Evolutionary conservation across 2,797 vertebrate genomes (phyloP).

Genomic region (Epinephelus coioides): DNA sequence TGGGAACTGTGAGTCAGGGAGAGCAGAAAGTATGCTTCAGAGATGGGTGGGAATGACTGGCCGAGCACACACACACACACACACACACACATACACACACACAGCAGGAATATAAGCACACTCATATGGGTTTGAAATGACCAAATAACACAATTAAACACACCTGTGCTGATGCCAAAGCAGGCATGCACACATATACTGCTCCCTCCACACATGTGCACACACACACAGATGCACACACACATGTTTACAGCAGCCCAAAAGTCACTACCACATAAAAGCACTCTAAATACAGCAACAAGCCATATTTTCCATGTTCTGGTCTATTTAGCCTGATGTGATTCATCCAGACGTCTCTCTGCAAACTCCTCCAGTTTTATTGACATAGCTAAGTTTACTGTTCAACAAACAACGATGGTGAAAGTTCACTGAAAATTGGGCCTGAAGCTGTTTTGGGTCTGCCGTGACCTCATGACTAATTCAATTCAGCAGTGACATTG

Average conservation of each 20-base stretch:
- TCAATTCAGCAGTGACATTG: constrained; percentile 34
- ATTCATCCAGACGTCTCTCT: constrained; percentile 45
- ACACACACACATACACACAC: background rate
- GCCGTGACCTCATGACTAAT: constrained; percentile 34
- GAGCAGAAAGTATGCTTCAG: constrained; percentile 13
- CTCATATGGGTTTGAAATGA: constrained; percentile 4
- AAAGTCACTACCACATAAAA: constrained; percentile 37
- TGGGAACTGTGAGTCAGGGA: constrained; percentile 74
- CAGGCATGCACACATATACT: background rate
- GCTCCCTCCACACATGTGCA: background rate
- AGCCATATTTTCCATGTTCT: constrained; percentile 57
- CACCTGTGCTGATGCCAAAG: constrained; percentile 11
- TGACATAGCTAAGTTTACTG: constrained; percentile 38
- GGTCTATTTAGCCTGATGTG: constrained; percentile 44
- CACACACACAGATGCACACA: constrained; percentile 6
- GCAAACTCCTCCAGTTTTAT: constrained; percentile 34
- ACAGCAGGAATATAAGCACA: constrained; percentile 10
- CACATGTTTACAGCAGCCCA: constrained; percentile 17
- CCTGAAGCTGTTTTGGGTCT: constrained; percentile 4
- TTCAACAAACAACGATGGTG: constrained; percentile 38
- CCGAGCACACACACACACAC: background rate
- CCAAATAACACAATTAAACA: constrained; percentile 25
- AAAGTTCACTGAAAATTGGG: constrained; percentile 23
- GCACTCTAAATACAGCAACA: constrained; percentile 46
- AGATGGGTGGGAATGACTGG: constrained; percentile 38